These are phyloP conservation scores for Euclidia mi DNA, from an alignment of 2,888 invertebrate species.

Conservation along the genomic window DNA sequence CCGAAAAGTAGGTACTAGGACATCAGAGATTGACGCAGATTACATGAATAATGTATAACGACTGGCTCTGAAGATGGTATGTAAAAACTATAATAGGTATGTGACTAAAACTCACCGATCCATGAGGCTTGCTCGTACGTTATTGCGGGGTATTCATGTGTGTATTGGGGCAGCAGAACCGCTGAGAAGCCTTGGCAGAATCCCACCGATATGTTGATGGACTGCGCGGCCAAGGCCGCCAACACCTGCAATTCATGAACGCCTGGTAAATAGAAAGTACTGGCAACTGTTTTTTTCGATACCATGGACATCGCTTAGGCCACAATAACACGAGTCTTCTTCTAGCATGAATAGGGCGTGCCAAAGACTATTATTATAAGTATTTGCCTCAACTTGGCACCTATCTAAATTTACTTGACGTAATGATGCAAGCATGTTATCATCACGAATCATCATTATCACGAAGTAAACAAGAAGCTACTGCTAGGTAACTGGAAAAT, in stretches of 20 bases:
- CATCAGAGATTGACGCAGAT: not conserved
- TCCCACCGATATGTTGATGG: slow-evolving; percentile 94
- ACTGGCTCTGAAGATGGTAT: too few relatives aligned
- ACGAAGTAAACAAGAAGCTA: too few relatives aligned
- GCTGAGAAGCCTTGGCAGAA: slow-evolving; percentile 94
- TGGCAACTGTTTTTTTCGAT: not conserved
- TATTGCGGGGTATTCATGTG: slow-evolving; percentile 86
- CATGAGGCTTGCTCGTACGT: slow-evolving; percentile 92
- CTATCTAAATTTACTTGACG: too few relatives aligned
- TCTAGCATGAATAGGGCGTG: too few relatives aligned
- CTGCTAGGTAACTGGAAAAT: too few relatives aligned
- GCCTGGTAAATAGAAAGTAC: slow-evolving; percentile 50
- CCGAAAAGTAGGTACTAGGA: not conserved
- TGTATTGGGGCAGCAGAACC: slow-evolving; percentile 92
- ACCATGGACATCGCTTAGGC: too few relatives aligned
- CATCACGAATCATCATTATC: too few relatives aligned
- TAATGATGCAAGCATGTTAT: too few relatives aligned
- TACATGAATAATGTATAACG: not conserved
- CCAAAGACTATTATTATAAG: too few relatives aligned
- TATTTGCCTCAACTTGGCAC: too few relatives aligned
- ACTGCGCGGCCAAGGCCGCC: slow-evolving; percentile 93
- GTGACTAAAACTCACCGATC: slow-evolving; percentile 91
- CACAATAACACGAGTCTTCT: too few relatives aligned
- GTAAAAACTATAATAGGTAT: not conserved
- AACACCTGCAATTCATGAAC: slow-evolving; percentile 87